Percentiles rank a stretch among this genome's conserved stretches.
Conservation (phyloP, 2,888 invertebrate species). For the Lithophane semibrunnea region DNA sequence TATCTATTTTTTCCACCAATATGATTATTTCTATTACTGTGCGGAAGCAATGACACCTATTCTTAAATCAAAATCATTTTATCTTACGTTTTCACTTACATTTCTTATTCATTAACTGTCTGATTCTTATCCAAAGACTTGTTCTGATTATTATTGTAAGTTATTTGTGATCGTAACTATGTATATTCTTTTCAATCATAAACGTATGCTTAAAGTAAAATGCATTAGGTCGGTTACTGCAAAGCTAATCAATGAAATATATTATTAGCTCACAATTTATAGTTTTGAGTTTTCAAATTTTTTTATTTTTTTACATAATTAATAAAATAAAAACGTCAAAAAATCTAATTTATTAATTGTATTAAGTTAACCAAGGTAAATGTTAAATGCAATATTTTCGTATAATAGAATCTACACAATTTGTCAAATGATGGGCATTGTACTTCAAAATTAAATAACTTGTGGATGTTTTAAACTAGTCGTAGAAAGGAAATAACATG, state of each 20-base stretch:
- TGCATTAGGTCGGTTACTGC: neutral
- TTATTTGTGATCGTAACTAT: neutral
- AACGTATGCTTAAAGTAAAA: neutral
- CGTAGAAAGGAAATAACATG: conserved; percentile 26
- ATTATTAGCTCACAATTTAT: neutral
- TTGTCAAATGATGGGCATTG: conserved; percentile 30
- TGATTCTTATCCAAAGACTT: neutral
- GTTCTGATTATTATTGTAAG: neutral
- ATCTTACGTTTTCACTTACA: neutral
- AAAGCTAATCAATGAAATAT: neutral
- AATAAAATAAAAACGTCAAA: neutral
- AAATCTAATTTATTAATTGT: neutral
- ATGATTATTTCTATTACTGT: neutral
- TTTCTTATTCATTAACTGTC: neutral
- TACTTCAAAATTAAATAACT: conserved; percentile 45
- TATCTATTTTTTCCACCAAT: too few relatives aligned
- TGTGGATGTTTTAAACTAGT: conserved; percentile 53
- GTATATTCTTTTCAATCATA: neutral
- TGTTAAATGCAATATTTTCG: conserved; percentile 34
- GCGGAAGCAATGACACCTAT: neutral
- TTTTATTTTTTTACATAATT: neutral
- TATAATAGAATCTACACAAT: conserved; percentile 14
- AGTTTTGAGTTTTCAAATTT: neutral
- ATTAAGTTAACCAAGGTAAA: neutral
- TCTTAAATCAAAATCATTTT: too few relatives aligned